Evolutionary conservation across 1,140 invertebrate species (phyloP), one percentile per base, ranked within the genome.

Genomic region (Drosophila littoralis): DNA sequence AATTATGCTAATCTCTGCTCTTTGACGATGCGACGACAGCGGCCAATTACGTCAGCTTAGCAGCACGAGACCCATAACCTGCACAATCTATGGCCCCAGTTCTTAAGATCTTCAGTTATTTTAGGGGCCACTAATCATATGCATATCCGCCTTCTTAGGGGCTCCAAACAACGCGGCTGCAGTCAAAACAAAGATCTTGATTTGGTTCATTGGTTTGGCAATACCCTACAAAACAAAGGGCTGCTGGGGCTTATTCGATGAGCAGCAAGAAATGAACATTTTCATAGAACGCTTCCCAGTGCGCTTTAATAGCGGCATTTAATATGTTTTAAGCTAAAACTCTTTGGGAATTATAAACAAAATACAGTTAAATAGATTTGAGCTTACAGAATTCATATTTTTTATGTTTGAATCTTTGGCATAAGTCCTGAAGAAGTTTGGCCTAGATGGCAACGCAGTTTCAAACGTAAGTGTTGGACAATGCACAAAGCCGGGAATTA

Each of bases 11-110:
- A 77, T 77, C 40, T 3, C 33, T 13, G 52, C 72, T 59, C 72
- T 75, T 75, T 64, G 59, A 65, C 52, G 46, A 50, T 43, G 72
- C 73, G 67, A 75, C 54, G 68, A 60, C 61, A 61, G 69, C 63
- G 40, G 22, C 50, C 55, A 72, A 73, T 77, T 73, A 77, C 70
- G 75, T 77, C 75, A 73, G 70, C 69, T 77, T 63, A 73, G 45
- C 17, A 28, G 6, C 69, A 68, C 63, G 51, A 63, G 36, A 51
- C 12, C 12, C 63, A 77, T 77, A 77, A 77, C 61, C 42, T 74
- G 52, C 58, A 61, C 32, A 74, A 74, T 46, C 65, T 69, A 68
- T 73, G 42, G 57, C 48, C 50, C 15, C 9, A 32, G 43, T 33
- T 59, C 32, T 67, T 8, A 54, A 35, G n/a, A 50, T 36, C 38